These are phyloP conservation scores for Trichomalopsis sarcophagae DNA, from an alignment of 1,140 invertebrate genomes.

Conservation along the genomic window DNA sequence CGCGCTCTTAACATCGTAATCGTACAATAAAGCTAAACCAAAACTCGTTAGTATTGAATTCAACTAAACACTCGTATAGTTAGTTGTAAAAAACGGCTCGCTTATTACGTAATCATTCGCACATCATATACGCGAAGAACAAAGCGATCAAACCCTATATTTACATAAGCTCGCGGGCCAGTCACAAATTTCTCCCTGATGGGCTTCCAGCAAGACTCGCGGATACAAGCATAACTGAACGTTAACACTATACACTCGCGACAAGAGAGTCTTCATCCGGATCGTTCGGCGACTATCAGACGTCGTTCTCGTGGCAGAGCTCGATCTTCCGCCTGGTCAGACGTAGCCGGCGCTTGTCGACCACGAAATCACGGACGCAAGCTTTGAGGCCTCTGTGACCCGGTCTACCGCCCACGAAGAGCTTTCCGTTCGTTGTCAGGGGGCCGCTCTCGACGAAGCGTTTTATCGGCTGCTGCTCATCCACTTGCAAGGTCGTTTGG, in stretches of 20 bases:
- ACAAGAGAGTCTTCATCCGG: background rate
- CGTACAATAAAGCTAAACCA: background rate
- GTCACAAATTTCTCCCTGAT: background rate
- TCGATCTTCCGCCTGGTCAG: constrained; percentile 70
- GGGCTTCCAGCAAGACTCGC: background rate
- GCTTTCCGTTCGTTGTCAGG: constrained; percentile 71
- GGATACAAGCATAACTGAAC: background rate
- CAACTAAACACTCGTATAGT: background rate
- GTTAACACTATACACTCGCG: background rate
- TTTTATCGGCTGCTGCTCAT: constrained; percentile 72
- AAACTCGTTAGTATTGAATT: background rate
- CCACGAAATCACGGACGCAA: constrained; percentile 78
- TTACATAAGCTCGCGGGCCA: background rate
- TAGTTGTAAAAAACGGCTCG: too few species aligned
- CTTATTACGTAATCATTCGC: background rate
- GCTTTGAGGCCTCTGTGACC: constrained; percentile 79
- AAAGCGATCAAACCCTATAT: background rate
- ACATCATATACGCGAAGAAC: background rate
- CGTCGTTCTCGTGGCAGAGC: constrained; percentile 75
- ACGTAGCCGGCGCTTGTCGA: constrained; percentile 75
- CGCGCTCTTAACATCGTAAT: background rate
- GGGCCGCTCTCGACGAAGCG: constrained; percentile 63
- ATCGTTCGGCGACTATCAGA: constrained; percentile 65
- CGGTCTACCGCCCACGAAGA: constrained; percentile 72
- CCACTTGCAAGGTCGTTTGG: constrained; percentile 76